Conservation (phyloP, 64 coral and sea anemone genomes). For the Actinia tenebrosa region DNA sequence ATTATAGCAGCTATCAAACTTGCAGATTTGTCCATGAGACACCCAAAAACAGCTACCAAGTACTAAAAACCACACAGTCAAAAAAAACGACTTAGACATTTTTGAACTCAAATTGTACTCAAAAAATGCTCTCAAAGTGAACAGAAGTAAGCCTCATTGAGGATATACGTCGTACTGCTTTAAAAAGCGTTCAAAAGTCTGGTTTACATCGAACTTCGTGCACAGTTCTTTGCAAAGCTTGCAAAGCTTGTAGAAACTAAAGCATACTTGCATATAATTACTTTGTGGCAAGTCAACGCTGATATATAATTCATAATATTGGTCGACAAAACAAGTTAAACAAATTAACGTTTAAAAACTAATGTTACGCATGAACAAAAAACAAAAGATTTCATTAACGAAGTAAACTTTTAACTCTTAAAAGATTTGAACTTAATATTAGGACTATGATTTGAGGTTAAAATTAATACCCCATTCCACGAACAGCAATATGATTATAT, state of each 20-base stretch:
- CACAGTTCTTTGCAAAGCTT: neutral
- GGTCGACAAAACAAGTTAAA: neutral
- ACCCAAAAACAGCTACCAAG: neutral
- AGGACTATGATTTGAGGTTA: neutral
- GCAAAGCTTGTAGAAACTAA: neutral
- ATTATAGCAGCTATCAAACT: slow-evolving; percentile 58
- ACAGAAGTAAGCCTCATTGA: neutral
- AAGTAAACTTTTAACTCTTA: neutral
- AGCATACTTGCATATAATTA: neutral
- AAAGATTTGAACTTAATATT: neutral
- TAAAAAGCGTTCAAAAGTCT: neutral
- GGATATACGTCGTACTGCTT: neutral
- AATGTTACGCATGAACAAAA: neutral
- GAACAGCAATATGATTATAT: neutral
- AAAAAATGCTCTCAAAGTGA: neutral
- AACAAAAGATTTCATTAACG: too few species aligned
- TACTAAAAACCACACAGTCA: neutral
- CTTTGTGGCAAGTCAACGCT: neutral
- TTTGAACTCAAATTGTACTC: neutral
- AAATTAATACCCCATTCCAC: neutral
- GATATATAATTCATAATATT: neutral
- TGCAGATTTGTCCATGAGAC: slow-evolving; percentile 1
- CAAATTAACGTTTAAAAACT: neutral
- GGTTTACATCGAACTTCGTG: neutral
- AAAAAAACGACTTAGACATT: neutral